A percentile compares a stretch with the other conserved stretches of the same genome.
phyloP scores from a whole-genome alignment of 2,888 invertebrate genomes.

The Sinodicranocentrus sp. region DNA sequence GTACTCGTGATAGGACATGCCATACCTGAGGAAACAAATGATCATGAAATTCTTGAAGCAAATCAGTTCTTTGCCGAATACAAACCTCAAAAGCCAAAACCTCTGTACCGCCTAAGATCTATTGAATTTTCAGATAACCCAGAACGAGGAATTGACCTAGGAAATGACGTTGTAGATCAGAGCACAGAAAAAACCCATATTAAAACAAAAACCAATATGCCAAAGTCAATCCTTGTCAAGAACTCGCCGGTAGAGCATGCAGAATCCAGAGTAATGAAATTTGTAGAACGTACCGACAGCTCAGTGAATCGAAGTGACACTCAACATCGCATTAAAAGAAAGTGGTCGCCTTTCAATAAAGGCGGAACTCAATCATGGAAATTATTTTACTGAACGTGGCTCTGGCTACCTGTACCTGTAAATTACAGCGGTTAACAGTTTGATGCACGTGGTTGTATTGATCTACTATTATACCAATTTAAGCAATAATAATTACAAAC shows the following conservation, averaged over 20 bases:
- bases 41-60: background rate
- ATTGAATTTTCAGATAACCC: conserved; percentile 48
- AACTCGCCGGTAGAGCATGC: background rate
- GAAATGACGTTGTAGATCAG: background rate
- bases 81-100: background rate
- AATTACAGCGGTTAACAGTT: no score
- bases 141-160: conserved; percentile 46
- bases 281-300: background rate
- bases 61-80: background rate
- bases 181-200: background rate
- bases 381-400: conserved; percentile 26
- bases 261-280: background rate
- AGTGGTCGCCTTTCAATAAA: conserved; percentile 37
- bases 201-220: background rate
- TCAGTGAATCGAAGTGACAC: background rate
- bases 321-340: background rate
- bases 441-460: no score
- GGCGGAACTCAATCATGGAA: conserved; percentile 19
- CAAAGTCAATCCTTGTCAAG: background rate
- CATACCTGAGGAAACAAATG: background rate
- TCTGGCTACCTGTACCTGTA: no score
- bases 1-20: conserved; percentile 25
- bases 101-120: background rate
- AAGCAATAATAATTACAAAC: no score
- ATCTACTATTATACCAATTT: no score